A percentile compares a stretch with the other conserved stretches of the same genome.
These are phyloP conservation scores for Neostethus bicornis DNA, from an alignment of 2,797 vertebrate species.

Conservation along the genomic window DNA sequence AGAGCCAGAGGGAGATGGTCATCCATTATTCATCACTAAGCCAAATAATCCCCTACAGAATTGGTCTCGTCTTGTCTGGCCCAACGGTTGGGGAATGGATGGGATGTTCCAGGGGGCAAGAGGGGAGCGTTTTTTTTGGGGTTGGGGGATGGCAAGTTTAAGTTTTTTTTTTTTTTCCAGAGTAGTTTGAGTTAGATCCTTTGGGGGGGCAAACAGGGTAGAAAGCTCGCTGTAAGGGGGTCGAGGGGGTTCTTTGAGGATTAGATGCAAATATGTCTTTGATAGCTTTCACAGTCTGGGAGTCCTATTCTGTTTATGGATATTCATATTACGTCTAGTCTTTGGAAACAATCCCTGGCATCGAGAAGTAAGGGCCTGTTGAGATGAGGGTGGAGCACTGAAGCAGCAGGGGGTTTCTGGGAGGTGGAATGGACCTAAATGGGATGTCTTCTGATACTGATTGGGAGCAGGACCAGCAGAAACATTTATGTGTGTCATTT, in stretches of 20 bases:
- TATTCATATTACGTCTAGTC: constrained; percentile 83
- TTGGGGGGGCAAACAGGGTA: constrained; percentile 69
- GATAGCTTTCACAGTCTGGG: constrained; percentile 84
- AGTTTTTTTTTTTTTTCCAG: constrained; percentile 42
- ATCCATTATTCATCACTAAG: constrained; percentile 86
- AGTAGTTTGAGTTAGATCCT: constrained; percentile 66
- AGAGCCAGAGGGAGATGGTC: constrained; percentile 82
- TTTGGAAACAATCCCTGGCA: constrained; percentile 79
- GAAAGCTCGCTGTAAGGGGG: constrained; percentile 60
- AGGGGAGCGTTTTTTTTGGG: constrained; percentile 63
- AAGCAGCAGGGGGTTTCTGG: constrained; percentile 68
- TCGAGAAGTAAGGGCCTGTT: constrained; percentile 64
- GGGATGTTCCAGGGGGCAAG: constrained; percentile 74
- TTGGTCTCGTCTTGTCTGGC: constrained; percentile 80
- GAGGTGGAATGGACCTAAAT: constrained; percentile 68
- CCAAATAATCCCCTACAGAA: constrained; percentile 84
- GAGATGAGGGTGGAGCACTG: constrained; percentile 54
- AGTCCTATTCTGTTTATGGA: constrained; percentile 81
- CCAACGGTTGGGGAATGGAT: constrained; percentile 79
- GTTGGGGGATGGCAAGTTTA: constrained; percentile 69
- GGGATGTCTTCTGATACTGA: constrained; percentile 67
- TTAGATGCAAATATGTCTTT: constrained; percentile 87
- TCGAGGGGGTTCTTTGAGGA: constrained; percentile 74
- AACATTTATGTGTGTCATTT: constrained; percentile 36
- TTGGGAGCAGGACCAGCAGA: constrained; percentile 62